phyloP scores from a whole-genome alignment of 2,888 invertebrate genomes.

The Drosophila histrio region DNA sequence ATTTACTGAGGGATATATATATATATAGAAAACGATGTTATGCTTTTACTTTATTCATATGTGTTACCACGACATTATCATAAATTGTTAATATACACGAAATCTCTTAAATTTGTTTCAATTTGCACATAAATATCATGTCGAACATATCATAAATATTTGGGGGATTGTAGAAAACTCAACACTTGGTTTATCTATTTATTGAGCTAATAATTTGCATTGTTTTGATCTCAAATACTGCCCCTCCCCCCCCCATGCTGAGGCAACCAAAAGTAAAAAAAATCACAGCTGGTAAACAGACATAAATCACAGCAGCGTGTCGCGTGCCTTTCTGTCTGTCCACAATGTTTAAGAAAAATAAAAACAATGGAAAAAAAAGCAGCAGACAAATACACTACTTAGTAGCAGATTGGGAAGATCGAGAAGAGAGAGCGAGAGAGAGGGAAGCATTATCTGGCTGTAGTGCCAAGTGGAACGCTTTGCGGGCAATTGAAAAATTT shows the following conservation, averaged over 20 bases:
- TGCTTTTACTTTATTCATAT: conserved; percentile 14
- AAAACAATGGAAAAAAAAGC: conserved; percentile 19
- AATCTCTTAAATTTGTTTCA: neutral
- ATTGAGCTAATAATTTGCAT: conserved; percentile 18
- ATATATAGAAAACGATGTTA: neutral
- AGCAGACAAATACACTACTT: neutral
- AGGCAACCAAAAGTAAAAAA: too few relatives aligned
- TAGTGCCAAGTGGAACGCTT: conserved; percentile 50
- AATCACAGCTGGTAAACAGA: conserved; percentile 44
- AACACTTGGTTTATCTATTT: conserved; percentile 16
- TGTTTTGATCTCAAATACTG: conserved; percentile 29
- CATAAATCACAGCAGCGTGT: conserved; percentile 67
- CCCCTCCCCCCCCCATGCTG: neutral
- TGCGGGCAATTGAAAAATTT: conserved; percentile 50
- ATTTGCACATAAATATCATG: conserved; percentile 11
- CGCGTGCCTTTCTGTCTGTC: conserved; percentile 65
- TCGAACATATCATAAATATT: conserved; percentile 39
- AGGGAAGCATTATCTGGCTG: conserved; percentile 15
- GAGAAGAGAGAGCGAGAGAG: neutral
- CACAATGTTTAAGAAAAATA: conserved; percentile 26
- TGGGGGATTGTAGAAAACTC: conserved; percentile 1
- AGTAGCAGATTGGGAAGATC: too few relatives aligned
- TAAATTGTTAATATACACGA: conserved; percentile 31
- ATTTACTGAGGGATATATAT: too few relatives aligned
- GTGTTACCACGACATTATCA: conserved; percentile 30